Evolutionary conservation across 2,797 vertebrate species (phyloP).

Genomic region (Fistularia commersonii): DNA sequence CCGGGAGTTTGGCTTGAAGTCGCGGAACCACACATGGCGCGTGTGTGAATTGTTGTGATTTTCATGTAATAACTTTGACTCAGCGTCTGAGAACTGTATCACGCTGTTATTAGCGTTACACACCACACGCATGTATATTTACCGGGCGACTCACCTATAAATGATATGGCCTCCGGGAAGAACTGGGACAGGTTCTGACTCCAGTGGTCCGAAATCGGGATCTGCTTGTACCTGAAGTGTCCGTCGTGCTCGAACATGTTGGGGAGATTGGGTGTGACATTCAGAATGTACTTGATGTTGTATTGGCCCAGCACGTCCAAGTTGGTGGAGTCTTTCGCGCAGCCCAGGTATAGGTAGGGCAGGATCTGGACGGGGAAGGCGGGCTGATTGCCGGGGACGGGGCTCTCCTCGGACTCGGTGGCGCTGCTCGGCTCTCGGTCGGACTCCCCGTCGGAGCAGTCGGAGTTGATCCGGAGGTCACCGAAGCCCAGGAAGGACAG

Average conservation of each 20-base stretch:
- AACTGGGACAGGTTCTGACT: conserved; percentile 99
- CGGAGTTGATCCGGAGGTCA: conserved; percentile 93
- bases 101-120: too few species aligned
- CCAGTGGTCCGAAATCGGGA: conserved; percentile 99
- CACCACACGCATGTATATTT: too few species aligned
- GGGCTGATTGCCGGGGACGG: conserved; percentile 90
- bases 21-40: too few species aligned
- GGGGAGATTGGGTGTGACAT: conserved; percentile 96
- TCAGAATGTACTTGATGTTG: conserved; percentile 98
- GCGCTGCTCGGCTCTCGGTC: conserved; percentile 93
- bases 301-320: conserved; percentile 93
- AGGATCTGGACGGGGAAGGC: conserved; percentile 97
- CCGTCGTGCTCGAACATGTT: conserved; percentile 98
- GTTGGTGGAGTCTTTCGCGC: conserved; percentile 97
- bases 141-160: conserved; percentile 90
- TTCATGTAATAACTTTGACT: too few species aligned
- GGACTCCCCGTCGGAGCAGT: conserved; percentile 94
- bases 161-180: conserved; percentile 98
- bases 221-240: conserved; percentile 98
- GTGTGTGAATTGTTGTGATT: too few species aligned
- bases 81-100: too few species aligned
- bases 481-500: conserved; percentile 90
- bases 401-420: conserved; percentile 93
- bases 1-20: too few species aligned
- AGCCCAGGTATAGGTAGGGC: conserved; percentile 96